Conservation (phyloP, 2,113 vertebrate genomes). For the Phylloscopus trochiloides region DNA sequence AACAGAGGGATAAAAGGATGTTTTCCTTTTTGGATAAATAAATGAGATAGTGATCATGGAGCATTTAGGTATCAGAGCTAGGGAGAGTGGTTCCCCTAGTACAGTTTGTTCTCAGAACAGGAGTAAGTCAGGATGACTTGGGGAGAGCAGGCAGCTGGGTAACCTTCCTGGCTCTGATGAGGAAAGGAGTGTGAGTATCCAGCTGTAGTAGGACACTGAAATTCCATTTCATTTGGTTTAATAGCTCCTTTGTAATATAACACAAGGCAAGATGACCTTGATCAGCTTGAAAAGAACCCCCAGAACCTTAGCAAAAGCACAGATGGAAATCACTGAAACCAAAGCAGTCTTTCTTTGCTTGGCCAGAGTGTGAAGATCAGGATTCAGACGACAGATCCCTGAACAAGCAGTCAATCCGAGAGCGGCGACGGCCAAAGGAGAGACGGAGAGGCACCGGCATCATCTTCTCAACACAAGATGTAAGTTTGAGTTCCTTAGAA, state of each 20-base stretch:
- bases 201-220: background rate
- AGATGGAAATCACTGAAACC: constrained; percentile 7
- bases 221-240: background rate
- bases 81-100: background rate
- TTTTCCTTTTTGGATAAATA: background rate
- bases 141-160: background rate
- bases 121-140: background rate
- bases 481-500: constrained; percentile 51
- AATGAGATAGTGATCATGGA: background rate
- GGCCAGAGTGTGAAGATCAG: constrained; percentile 75
- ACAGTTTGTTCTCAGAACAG: background rate
- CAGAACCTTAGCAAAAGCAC: background rate
- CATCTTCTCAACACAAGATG: constrained; percentile 74
- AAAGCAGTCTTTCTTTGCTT: constrained; percentile 56
- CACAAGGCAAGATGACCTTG: background rate
- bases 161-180: background rate
- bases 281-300: background rate
- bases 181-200: background rate
- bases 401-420: constrained; percentile 59
- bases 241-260: background rate
- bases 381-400: constrained; percentile 68
- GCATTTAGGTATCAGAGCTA: background rate
- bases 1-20: background rate
- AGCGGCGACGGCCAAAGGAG: constrained; percentile 69
- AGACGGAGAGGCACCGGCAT: constrained; percentile 69